These are phyloP conservation scores for Halcyon leucocephala DNA, from an alignment of 2,797 vertebrate genomes.

Conservation along the genomic window DNA sequence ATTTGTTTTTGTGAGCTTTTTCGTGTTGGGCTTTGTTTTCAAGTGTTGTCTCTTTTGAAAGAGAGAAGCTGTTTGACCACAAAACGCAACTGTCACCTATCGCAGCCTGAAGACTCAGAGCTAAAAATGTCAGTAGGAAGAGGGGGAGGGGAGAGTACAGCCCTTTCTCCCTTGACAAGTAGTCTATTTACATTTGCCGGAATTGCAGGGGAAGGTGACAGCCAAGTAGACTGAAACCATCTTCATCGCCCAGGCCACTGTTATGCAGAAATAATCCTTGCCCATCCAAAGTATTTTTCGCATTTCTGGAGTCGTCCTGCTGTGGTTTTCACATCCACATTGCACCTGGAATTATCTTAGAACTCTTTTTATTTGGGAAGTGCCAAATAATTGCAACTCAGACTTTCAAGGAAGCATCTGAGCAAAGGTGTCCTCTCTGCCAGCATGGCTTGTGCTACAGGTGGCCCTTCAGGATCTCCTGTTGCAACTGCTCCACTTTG, in stretches of 20 bases:
- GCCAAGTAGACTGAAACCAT: not conserved
- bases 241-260: not conserved
- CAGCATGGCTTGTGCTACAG: not conserved
- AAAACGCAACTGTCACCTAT: slow-evolving; percentile 47
- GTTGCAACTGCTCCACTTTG: not conserved
- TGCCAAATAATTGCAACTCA: not conserved
- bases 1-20: not conserved
- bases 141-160: not conserved
- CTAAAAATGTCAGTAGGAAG: slow-evolving; percentile 29
- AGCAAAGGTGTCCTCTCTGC: not conserved
- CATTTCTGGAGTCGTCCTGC: not conserved
- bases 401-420: not conserved
- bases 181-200: not conserved
- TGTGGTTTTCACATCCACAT: not conserved
- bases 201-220: not conserved
- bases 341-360: not conserved
- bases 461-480: not conserved
- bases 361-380: not conserved
- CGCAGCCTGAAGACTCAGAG: not conserved
- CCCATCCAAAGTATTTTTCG: not conserved
- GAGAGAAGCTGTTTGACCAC: slow-evolving; percentile 61
- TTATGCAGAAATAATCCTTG: not conserved
- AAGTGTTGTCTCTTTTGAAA: not conserved
- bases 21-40: slow-evolving; percentile 13
- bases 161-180: not conserved